Base-by-base conservation (phyloP, 1,140 invertebrate species). In the Drosophila ohnishii region DNA sequence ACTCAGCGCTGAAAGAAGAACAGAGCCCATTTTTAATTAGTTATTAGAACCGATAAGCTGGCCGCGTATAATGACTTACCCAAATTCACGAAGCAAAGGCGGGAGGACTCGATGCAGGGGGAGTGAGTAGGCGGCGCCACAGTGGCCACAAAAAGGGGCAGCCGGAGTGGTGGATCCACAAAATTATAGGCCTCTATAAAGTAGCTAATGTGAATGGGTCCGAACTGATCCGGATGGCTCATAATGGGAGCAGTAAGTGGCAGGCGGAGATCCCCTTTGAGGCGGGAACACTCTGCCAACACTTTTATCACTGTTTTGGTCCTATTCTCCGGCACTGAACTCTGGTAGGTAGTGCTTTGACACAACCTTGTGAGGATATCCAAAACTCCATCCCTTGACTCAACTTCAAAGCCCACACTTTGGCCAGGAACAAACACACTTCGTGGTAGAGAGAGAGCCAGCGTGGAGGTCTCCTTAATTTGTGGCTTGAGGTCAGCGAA, bases 351-450 rank as follows among this genome's bases (percentile, higher is more conserved):
- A 34, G 80, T 65, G 14, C 28, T 51, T 16, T 84, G 84, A 14
- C 48, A 83, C 16, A 87, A 47, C 2, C 83, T 64, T 0, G 60
- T 84, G 2, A 30, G 13, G 8, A 14, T 14, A 1, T 39, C 16
- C 8, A 25, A 19, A 2, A 22, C 14, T 13, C 25, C 48, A 16
- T 30, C 39, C 3, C 62, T 51, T 7, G 66, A 11, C 5, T 34
- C 10, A 19, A 86, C 19, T n/a, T 59, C 45, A 50, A 66, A 90
- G 47, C 9, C 16, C 16, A 90, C 66, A 25, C 22, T 57, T 32
- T 90, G 87, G 0, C 87, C 87, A 0, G 87, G 87, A 40, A 80
- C 87, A 56, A 66, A 90, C 11, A 80, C 63, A 64, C 71, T 88
- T 32, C 87, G 84, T 0, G 73, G 42, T 9, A 88, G n/a, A 6